A percentile compares a stretch with the other conserved stretches of the same genome.
Evolutionary conservation across 1,140 invertebrate species (phyloP).

Genomic region (Semibalanus balanoides): DNA sequence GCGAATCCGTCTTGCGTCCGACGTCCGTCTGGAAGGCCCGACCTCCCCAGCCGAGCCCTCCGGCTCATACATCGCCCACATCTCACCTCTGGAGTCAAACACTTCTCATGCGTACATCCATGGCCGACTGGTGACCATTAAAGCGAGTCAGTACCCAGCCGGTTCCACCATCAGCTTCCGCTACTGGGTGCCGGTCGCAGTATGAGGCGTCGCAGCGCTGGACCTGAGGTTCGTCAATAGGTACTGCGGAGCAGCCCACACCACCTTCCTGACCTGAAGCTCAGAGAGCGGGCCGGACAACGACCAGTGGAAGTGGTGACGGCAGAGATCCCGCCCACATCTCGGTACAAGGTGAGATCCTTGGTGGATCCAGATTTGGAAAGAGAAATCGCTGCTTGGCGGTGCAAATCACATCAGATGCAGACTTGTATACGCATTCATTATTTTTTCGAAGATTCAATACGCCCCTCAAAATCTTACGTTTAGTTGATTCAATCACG

Average conservation of each 20-base stretch:
- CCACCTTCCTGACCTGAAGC: neutral
- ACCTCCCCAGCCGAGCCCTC: neutral
- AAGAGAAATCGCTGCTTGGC: too few relatives aligned
- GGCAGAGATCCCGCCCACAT: neutral
- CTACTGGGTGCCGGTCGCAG: neutral
- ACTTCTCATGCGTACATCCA: neutral
- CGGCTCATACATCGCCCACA: neutral
- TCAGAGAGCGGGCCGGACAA: neutral
- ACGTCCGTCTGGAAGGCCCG: neutral
- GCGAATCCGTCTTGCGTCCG: too few relatives aligned
- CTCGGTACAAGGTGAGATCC: too few relatives aligned
- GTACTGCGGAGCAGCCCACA: neutral
- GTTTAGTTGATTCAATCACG: too few relatives aligned
- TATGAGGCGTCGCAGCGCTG: too few relatives aligned
- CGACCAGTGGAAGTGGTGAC: neutral
- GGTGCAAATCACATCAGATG: too few relatives aligned
- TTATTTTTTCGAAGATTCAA: too few relatives aligned
- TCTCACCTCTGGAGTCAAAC: neutral
- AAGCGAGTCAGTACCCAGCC: neutral
- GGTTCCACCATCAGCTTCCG: neutral
- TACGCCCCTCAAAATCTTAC: too few relatives aligned
- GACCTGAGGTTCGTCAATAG: neutral
- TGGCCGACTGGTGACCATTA: neutral
- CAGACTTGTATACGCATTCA: too few relatives aligned
- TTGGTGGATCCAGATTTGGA: too few relatives aligned